These are phyloP conservation scores for Trachelipus rathkii DNA, from an alignment of 1,140 invertebrate species.

Conservation along the genomic window DNA sequence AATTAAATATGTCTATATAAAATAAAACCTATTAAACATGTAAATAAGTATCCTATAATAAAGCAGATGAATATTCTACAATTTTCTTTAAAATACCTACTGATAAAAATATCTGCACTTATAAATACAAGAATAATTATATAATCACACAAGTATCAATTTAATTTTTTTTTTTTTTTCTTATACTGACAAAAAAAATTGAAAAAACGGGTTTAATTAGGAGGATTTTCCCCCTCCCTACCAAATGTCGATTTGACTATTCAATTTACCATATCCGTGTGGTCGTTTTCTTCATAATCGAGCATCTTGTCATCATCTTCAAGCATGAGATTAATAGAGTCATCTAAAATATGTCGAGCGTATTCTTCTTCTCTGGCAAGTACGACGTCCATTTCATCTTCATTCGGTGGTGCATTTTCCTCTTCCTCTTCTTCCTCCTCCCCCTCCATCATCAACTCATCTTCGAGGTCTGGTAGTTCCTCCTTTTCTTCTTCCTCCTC, in stretches of 20 bases:
- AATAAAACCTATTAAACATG: too few relatives aligned
- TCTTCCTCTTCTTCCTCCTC: not conserved
- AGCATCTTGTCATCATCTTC: constrained; percentile 45
- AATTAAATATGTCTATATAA: too few relatives aligned
- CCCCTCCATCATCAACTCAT: not conserved
- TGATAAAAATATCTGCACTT: too few relatives aligned
- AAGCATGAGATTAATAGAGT: constrained; percentile 45
- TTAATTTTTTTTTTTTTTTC: too few relatives aligned
- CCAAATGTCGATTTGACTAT: not conserved
- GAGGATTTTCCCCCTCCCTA: too few relatives aligned
- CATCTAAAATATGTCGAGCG: constrained; percentile 39
- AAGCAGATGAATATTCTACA: too few relatives aligned
- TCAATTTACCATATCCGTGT: constrained; percentile 26
- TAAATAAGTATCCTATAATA: too few relatives aligned
- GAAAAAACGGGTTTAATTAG: too few relatives aligned
- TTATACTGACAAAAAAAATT: too few relatives aligned
- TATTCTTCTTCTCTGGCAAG: constrained; percentile 28
- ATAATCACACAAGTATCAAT: too few relatives aligned
- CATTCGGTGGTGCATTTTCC: constrained; percentile 51
- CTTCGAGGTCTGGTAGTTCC: not conserved
- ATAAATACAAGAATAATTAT: too few relatives aligned
- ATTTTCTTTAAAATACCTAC: too few relatives aligned
- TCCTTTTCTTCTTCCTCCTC: not conserved
- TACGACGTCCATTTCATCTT: constrained; percentile 50
- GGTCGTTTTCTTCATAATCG: constrained; percentile 38